Conservation (phyloP, 1,140 invertebrate species). For the Adoxophyes honmai region DNA sequence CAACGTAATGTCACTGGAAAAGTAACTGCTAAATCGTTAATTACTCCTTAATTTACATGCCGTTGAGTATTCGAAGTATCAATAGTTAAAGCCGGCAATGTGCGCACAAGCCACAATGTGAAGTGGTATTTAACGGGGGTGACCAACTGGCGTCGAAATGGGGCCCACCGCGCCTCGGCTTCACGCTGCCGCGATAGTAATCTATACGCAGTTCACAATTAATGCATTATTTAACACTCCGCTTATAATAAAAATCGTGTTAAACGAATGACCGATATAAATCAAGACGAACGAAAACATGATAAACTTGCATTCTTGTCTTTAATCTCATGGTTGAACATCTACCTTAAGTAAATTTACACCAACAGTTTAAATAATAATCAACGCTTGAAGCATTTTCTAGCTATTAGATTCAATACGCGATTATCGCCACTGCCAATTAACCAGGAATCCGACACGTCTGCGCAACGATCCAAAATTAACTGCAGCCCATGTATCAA, state of each 20-base stretch:
- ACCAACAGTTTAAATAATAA: slow-evolving; percentile 1
- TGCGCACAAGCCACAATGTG: slow-evolving; percentile 70
- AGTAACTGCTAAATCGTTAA: not conserved
- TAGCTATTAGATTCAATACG: slow-evolving; percentile 42
- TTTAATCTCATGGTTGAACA: not conserved
- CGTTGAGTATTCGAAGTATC: slow-evolving; percentile 33
- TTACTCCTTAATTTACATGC: slow-evolving; percentile 9
- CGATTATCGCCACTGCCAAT: slow-evolving; percentile 72
- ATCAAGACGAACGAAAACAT: too few relatives aligned
- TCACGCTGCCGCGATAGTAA: slow-evolving; percentile 65
- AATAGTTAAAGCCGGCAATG: slow-evolving; percentile 56
- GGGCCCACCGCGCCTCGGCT: slow-evolving; percentile 59
- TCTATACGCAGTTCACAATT: slow-evolving; percentile 63
- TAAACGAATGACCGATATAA: slow-evolving; percentile 1
- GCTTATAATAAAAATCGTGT: slow-evolving; percentile 28
- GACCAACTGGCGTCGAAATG: slow-evolving; percentile 72
- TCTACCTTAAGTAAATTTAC: not conserved
- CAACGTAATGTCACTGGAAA: too few relatives aligned
- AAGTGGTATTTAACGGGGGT: slow-evolving; percentile 71
- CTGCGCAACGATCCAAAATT: slow-evolving; percentile 76
- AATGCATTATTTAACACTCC: slow-evolving; percentile 63
- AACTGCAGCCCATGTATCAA: slow-evolving; percentile 76
- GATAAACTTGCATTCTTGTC: not conserved
- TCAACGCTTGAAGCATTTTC: not conserved
- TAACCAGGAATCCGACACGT: slow-evolving; percentile 72